Base-by-base conservation (phyloP, 1,140 invertebrate genomes). In the Neodiprion lecontei region DNA sequence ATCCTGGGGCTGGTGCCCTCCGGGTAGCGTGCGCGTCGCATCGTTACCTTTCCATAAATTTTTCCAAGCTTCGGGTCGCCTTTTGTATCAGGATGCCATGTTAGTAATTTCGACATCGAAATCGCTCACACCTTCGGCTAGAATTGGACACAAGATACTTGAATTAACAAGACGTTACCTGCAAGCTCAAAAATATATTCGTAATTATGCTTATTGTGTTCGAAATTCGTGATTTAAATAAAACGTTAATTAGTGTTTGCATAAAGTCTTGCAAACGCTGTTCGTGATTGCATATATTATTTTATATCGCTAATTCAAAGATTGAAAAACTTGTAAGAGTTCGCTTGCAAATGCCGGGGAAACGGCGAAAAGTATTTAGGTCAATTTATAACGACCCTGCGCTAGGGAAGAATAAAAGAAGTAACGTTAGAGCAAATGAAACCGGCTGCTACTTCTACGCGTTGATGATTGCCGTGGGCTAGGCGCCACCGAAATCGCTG, bases 391-490 rank as follows among this genome's bases (percentile, higher is more conserved):
- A 40, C 28, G 28, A 40, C 53, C 53, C 53, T 61, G 53, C 53
- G n/a, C 53, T 14, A 17, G n/a, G 0, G 53, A 17, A 14, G 53
- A 69, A 69, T 14, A 65, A 17, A 5, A 65, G 3, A 61, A 65
- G 14, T 53, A 7, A 28, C 12, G 40, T 72, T 65, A 48, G 21
- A 69, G 67, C 23, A 61, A 12, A 14, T 65, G 65, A 67, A 66
- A 61, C 40, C 14, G 67, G 17, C 67, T 8, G 48, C 65, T 67
- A 79, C 74, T 75, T 76, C 61, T 73, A 71, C 48, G 40, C 8
- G 48, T 48, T 53, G 73, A 77, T 79, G 75, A 69, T 79, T 74
- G 40, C 76, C 78, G 40, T 47, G 49, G 65, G 67, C 47, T 72
- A 50, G 40, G 53, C 53, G 70, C 74, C 68, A 66, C 49, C 17